Conservation (phyloP, 2,888 invertebrate species). For the Orthonevra nobilis region DNA sequence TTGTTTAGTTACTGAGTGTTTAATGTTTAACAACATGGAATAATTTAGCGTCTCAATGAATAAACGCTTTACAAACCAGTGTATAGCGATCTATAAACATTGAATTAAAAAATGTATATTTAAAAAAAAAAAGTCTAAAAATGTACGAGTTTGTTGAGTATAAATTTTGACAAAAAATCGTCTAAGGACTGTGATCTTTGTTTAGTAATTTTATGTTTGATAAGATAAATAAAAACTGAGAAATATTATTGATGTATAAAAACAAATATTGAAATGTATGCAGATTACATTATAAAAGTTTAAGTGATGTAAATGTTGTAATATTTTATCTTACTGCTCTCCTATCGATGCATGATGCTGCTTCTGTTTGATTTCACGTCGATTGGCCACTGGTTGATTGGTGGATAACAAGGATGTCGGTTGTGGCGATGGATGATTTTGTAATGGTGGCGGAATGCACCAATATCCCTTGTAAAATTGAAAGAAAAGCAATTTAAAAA, state of each 20-base stretch:
- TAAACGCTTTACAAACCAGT: conserved; percentile 30
- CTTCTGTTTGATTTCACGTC: conserved; percentile 45
- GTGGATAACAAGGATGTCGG: conserved; percentile 21
- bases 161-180: conserved; percentile 2
- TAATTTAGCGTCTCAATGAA: no score
- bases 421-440: conserved; percentile 52
- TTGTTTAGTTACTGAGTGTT: background rate
- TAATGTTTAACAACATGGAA: background rate
- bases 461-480: conserved; percentile 65
- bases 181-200: conserved; percentile 5
- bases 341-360: conserved; percentile 21
- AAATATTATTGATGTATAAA: conserved; percentile 1
- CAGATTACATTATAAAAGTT: conserved; percentile 31
- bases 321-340: conserved; percentile 44
- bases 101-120: conserved; percentile 39
- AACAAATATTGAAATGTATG: conserved; percentile 31
- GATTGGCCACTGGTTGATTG: conserved; percentile 38
- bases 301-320: no score
- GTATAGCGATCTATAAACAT: conserved; percentile 16
- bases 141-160: background rate
- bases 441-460: conserved; percentile 65
- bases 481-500: no score
- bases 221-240: conserved; percentile 9
- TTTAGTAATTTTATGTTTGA: conserved; percentile 6
- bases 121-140: conserved; percentile 37